Percentiles rank a stretch among this genome's conserved stretches.
Evolutionary conservation across 1,140 invertebrate species (phyloP).

Genomic region (Papilio polyxenes): DNA sequence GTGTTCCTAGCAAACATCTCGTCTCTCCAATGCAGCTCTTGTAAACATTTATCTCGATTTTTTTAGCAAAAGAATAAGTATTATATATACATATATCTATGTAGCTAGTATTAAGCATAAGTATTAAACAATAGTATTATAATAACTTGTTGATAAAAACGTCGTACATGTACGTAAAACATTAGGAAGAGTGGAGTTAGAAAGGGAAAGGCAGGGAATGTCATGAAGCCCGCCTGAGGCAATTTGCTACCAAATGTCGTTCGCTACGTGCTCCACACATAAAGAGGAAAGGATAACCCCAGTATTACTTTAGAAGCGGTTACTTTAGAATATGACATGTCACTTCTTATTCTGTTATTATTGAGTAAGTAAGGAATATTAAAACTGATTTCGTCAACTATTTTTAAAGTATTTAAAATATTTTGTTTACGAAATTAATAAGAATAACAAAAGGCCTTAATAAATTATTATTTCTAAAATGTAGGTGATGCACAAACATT

Average conservation of each 20-base stretch:
- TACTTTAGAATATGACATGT: conserved; percentile 53
- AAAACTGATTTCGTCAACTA: neutral
- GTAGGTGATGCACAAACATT: no score
- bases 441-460: no score
- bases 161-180: conserved; percentile 61
- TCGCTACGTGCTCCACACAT: conserved; percentile 74
- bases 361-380: neutral
- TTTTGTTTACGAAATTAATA: no score
- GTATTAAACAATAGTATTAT: neutral
- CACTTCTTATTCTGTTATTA: conserved; percentile 31
- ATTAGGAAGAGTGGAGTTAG: conserved; percentile 59
- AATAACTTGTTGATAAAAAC: conserved; percentile 47
- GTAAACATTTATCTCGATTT: conserved; percentile 23
- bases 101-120: no score
- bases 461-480: no score
- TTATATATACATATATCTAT: neutral
- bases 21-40: conserved; percentile 21
- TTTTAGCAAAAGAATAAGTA: neutral
- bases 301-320: conserved; percentile 68
- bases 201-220: conserved; percentile 54
- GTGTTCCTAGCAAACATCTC: conserved; percentile 56
- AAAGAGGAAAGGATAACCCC: conserved; percentile 71
- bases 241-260: conserved; percentile 78
- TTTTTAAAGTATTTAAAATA: no score
- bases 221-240: conserved; percentile 71